These are phyloP conservation scores for Brachyopa scutellaris DNA, from an alignment of 2,888 invertebrate species.

Conservation along the genomic window DNA sequence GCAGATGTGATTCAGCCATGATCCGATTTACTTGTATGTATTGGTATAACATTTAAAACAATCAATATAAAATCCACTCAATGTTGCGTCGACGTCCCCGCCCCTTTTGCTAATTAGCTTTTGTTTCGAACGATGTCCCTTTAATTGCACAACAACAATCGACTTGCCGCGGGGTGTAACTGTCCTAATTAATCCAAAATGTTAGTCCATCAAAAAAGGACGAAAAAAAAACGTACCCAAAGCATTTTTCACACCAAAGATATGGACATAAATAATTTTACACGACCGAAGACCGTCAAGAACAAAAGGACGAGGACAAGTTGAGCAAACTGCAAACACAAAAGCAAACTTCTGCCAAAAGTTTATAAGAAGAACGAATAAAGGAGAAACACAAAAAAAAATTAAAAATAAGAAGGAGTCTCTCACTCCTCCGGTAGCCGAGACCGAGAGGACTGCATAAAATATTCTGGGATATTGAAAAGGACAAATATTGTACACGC, in stretches of 20 bases:
- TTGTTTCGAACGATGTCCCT: conserved; percentile 62
- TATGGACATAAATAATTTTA: conserved; percentile 46
- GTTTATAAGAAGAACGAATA: conserved; percentile 42
- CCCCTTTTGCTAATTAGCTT: conserved; percentile 63
- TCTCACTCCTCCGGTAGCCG: conserved; percentile 2
- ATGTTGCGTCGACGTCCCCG: conserved; percentile 9
- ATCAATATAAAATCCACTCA: conserved; percentile 55
- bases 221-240: conserved; percentile 27
- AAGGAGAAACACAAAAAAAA: conserved; percentile 1
- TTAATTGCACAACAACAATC: conserved; percentile 66
- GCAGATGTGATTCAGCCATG: conserved; percentile 36
- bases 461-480: conserved; percentile 70
- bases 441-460: conserved; percentile 64
- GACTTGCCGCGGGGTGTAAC: conserved; percentile 21
- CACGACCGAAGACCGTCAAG: background rate
- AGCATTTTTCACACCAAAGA: conserved; percentile 56
- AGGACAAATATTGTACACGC: conserved; percentile 72
- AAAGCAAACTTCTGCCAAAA: conserved; percentile 58
- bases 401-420: background rate
- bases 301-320: conserved; percentile 16
- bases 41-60: conserved; percentile 35
- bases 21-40: conserved; percentile 9
- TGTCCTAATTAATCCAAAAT: conserved; percentile 69
- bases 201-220: conserved; percentile 38
- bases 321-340: conserved; percentile 48